Conservation (phyloP, 2,113 vertebrate species). For the Tricholaema leucomelas region DNA sequence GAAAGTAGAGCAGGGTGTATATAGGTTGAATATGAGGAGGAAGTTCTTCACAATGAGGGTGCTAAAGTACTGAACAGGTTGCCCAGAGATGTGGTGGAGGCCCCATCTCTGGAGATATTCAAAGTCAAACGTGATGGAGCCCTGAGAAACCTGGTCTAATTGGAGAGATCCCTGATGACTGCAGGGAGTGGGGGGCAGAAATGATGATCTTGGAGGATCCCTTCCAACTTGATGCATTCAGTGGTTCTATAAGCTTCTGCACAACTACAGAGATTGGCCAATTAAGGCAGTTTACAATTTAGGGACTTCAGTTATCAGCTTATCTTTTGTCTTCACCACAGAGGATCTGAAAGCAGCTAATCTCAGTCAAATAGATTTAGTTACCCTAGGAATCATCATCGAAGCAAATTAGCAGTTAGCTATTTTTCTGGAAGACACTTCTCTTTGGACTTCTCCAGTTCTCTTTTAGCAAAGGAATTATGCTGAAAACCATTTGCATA, state of each 20-base stretch:
- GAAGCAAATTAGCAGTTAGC: not conserved
- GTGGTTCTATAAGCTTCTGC: not conserved
- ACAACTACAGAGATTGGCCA: not conserved
- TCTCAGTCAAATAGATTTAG: not conserved
- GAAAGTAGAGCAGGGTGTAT: no score
- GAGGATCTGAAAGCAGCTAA: not conserved
- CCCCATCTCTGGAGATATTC: no score
- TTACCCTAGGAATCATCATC: not conserved
- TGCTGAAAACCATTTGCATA: not conserved
- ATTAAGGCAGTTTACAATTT: not conserved
- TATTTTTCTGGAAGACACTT: not conserved
- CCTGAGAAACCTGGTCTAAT: no score
- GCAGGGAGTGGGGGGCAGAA: no score
- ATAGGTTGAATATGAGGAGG: no score
- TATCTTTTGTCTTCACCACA: not conserved
- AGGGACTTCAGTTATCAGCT: not conserved
- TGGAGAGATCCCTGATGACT: no score
- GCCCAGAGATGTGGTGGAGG: no score
- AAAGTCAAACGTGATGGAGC: no score
- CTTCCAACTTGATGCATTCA: no score
- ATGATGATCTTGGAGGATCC: no score
- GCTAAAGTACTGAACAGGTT: no score
- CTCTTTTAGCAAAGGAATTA: not conserved
- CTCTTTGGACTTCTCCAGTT: not conserved
- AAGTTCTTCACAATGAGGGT: no score